These are phyloP conservation scores for Bembecia ichneumoniformis DNA, from an alignment of 2,888 invertebrate genomes.

Conservation along the genomic window DNA sequence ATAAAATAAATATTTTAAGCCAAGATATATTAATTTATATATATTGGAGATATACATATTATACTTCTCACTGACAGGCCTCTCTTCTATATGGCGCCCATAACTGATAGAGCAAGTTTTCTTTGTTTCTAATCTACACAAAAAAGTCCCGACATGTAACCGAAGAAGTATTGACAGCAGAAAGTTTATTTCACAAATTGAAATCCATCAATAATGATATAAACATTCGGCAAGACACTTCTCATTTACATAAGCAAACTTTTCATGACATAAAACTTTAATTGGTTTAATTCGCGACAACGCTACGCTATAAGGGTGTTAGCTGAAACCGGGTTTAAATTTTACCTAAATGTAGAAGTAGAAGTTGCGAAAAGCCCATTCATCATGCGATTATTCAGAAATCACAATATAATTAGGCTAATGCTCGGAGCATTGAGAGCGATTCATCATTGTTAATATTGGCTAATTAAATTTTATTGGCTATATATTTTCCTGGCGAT, in stretches of 20 bases:
- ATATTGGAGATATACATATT: no score
- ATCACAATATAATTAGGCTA: slow-evolving; percentile 59
- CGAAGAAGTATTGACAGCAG: no score
- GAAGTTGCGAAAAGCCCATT: slow-evolving; percentile 38
- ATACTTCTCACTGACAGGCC: no score
- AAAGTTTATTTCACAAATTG: no score
- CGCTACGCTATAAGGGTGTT: slow-evolving; percentile 26
- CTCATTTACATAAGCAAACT: background rate
- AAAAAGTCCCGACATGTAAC: no score
- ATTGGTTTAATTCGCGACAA: slow-evolving; percentile 7
- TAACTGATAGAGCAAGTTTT: no score
- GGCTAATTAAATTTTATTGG: slow-evolving; percentile 54
- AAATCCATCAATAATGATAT: no score
- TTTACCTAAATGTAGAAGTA: slow-evolving; percentile 18
- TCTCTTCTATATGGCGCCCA: no score
- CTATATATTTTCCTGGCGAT: slow-evolving; percentile 29
- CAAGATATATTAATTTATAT: no score
- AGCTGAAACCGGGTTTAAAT: slow-evolving; percentile 26
- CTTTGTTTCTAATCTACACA: no score
- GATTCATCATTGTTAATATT: slow-evolving; percentile 52
- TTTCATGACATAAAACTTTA: background rate
- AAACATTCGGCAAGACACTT: no score
- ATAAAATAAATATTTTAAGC: no score
- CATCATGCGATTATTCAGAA: slow-evolving; percentile 55
- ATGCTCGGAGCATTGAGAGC: slow-evolving; percentile 29